Conservation (phyloP, 2,113 vertebrate species). For the Pontoporia blainvillei region DNA sequence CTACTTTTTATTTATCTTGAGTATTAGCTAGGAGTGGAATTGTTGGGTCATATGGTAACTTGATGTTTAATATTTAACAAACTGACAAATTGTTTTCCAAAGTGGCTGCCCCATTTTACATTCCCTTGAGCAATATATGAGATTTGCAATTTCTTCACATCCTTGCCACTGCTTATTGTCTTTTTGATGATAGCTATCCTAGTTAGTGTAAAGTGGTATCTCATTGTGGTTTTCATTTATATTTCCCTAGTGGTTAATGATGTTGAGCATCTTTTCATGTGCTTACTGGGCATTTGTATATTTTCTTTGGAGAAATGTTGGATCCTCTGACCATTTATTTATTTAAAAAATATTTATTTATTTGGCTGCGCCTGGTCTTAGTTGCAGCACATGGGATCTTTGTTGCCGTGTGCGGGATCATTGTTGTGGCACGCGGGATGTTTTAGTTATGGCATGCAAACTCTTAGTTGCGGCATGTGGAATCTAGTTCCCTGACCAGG, state of each 20-base stretch:
- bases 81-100: background rate
- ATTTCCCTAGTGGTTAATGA: background rate
- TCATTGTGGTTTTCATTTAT: background rate
- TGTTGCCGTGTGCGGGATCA: rapidly evolving
- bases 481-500: too few relatives aligned
- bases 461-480: too few relatives aligned
- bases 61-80: background rate
- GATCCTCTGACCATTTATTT: background rate
- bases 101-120: background rate
- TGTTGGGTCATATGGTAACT: background rate
- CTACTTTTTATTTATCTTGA: background rate
- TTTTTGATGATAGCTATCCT: background rate
- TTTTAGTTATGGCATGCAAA: too few relatives aligned
- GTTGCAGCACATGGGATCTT: too few relatives aligned
- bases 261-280: background rate
- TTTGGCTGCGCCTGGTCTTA: too few relatives aligned
- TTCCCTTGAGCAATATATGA: background rate
- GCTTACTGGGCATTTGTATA: background rate
- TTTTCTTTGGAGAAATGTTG: background rate
- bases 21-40: background rate
- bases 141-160: background rate
- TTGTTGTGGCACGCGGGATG: too few relatives aligned
- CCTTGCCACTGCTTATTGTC: background rate
- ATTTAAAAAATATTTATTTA: background rate
- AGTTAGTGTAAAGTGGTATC: background rate